Base-by-base conservation (phyloP, 2,113 vertebrate species). In the Cololabis saira region DNA sequence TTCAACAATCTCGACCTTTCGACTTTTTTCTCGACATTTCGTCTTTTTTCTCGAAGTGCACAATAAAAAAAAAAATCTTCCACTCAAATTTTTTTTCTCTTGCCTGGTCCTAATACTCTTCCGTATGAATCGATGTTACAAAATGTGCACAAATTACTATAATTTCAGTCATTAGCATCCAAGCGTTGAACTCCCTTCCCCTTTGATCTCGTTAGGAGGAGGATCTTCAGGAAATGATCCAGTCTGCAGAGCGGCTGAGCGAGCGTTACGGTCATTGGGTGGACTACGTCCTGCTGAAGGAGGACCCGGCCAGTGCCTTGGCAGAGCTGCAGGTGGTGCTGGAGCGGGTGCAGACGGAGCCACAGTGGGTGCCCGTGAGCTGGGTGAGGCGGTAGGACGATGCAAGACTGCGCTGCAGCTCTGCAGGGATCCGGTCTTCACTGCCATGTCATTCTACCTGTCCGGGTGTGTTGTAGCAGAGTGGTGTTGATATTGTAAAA, bases 321-420 rank as follows among this genome's bases (percentile, higher is more conserved):
- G 84, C 78, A 41, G 95, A 98, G 81, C 92, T 98, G 57, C 94
- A 89, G 85, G 82, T 21, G 3, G 76, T 95, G 19, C 64, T 98
- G 51, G 96, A 96, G 71, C 92, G 89, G 70, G 85, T 96, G 43
- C 93, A 87, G 76, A 92, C 67, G 64, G 95, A 96, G 74, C 79
- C 92, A 0, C 94, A 95, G 74, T 98, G 97, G 97, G 95, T 98
- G 54, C 96, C 97, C 33, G 74, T 94, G 52, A 92, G 42, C 82
- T 98, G 97, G 97, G 88, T 96, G 48, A 93, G 93, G 76, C 92
- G 89, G 78, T 96, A 84, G 45, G n/a, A 43, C 16, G n/a, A 44
- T 40, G 17, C 67, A 51, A 40, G 52, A 49, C 45, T 17, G 33
- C 10, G 1, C 53, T 0, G 42, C 11, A 8, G n/a, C 6, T 42